Base-by-base conservation (phyloP, 2,888 invertebrate genomes). In the Oscheius onirici region DNA sequence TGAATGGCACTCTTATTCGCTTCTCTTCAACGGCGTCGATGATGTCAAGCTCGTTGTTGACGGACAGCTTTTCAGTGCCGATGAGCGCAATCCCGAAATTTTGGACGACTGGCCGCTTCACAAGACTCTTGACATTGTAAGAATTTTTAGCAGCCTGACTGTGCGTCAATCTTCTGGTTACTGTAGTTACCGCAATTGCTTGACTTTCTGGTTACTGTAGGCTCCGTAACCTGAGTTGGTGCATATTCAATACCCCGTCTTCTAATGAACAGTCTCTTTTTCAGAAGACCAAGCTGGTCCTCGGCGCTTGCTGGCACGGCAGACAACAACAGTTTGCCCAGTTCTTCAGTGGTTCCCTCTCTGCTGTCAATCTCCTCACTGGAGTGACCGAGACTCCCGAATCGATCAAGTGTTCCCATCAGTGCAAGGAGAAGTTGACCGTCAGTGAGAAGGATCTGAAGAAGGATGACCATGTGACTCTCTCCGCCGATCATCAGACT, bases 51-150 rank as follows among this genome's bases (percentile, higher is more conserved):
- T 85, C 43, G 69, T 82, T 17, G 77, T 86, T 40, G 86, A 86
- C 61, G 86, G 86, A 55, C 76, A 80, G 70, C 66, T 54, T 40
- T 82, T 84, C 74, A 77, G 78, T 57, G 75, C 90, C 65, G 92
- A 91, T 83, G 91, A 93, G 87, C 92, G 92, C 87, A 95, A 95
- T 82, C 95, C 96, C 0, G 97, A 97, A 89, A 94, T 99, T 58
- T 95, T 99, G 87, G 97, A 99, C 88, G 99, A 99, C 90, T 97
- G 97, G 97, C 97, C 97, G 0, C 91, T 99, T 52, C 97, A 97
- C 88, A 95, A 95, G 10, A 94, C 96, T 0, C 94, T 94, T 83
- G 95, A 93, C 0, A 95, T 71, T 26, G 78, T 81, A 26, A 49
- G 57, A 34, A 60, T 34, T 13, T 17, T 34, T 24, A 3, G 3